phyloP scores from a whole-genome alignment of 2,113 vertebrate genomes.

The Oryzias woworae region DNA sequence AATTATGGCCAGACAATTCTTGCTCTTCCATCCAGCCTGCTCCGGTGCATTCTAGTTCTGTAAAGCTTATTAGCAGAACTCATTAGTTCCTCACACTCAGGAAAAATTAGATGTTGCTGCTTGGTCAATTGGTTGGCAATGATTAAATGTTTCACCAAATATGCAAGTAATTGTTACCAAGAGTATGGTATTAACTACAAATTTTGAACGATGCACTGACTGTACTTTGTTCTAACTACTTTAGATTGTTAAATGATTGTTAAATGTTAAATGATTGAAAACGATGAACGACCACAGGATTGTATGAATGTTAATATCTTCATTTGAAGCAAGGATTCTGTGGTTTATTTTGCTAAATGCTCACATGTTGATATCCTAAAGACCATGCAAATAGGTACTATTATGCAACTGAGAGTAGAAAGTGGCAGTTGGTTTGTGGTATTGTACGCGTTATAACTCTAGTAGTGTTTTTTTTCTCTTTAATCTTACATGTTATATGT shows the following conservation, averaged over 20 bases:
- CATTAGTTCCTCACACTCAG: conserved; percentile 40
- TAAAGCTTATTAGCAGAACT: conserved; percentile 41
- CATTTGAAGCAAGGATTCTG: not conserved
- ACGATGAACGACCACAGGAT: no score
- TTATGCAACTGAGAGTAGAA: conserved; percentile 18
- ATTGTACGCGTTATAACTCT: conserved; percentile 11
- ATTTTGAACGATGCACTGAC: not conserved
- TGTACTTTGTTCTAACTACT: no score
- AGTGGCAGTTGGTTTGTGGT: conserved; percentile 49
- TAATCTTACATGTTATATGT: not conserved
- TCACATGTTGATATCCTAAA: conserved; percentile 12
- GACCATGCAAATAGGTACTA: conserved; percentile 31
- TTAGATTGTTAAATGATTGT: no score
- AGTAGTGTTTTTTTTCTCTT: not conserved
- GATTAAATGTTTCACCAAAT: conserved; percentile 21
- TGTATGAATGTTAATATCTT: no score
- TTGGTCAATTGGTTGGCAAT: conserved; percentile 14
- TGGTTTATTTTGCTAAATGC: not conserved
- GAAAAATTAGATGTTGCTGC: conserved; percentile 23
- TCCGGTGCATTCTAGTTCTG: conserved; percentile 2
- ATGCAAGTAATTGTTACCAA: conserved; percentile 28
- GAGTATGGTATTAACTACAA: not conserved
- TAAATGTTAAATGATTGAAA: no score
- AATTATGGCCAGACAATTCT: conserved; percentile 21
- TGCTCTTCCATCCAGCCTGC: conserved; percentile 18